Conservation (phyloP, 2,888 invertebrate species). For the Cheilosia vernalis region DNA sequence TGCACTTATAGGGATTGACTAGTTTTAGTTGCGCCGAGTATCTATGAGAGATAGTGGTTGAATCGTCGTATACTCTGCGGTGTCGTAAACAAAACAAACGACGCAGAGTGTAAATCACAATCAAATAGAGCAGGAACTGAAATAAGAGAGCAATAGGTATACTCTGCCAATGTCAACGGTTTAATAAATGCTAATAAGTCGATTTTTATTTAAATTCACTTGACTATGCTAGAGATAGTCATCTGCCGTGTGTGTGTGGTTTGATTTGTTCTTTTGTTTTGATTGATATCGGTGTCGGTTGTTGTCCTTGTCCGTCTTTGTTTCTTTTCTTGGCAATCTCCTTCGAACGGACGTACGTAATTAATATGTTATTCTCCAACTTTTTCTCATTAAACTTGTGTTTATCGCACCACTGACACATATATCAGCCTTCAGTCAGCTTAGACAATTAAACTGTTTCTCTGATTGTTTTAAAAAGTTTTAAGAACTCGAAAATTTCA, state of each 20-base stretch:
- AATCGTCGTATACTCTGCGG: constrained; percentile 29
- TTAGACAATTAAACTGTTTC: too few species aligned
- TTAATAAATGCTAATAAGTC: constrained; percentile 30
- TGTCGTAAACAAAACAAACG: constrained; percentile 62
- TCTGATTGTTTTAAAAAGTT: neutral
- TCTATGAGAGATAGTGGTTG: constrained; percentile 27
- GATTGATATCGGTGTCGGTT: constrained; percentile 34
- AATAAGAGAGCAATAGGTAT: constrained; percentile 27
- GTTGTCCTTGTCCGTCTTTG: constrained; percentile 28
- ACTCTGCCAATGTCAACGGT: constrained; percentile 42
- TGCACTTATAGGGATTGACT: constrained; percentile 73
- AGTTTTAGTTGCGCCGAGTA: constrained; percentile 42
- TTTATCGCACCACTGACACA: constrained; percentile 23
- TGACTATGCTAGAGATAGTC: neutral
- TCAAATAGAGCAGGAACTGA: constrained; percentile 11
- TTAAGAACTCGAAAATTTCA: neutral
- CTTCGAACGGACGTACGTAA: constrained; percentile 5
- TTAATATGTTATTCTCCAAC: constrained; percentile 39
- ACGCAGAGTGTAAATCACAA: constrained; percentile 33
- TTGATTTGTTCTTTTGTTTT: constrained; percentile 42
- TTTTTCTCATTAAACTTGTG: neutral
- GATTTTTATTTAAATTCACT: constrained; percentile 10
- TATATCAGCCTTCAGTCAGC: neutral
- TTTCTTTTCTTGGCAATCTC: constrained; percentile 52
- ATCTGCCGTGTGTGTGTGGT: constrained; percentile 8